Evolutionary conservation across 2,113 vertebrate species (phyloP), one percentile per base, ranked within the genome.

Genomic region (Brachypteracias leptosomus): DNA sequence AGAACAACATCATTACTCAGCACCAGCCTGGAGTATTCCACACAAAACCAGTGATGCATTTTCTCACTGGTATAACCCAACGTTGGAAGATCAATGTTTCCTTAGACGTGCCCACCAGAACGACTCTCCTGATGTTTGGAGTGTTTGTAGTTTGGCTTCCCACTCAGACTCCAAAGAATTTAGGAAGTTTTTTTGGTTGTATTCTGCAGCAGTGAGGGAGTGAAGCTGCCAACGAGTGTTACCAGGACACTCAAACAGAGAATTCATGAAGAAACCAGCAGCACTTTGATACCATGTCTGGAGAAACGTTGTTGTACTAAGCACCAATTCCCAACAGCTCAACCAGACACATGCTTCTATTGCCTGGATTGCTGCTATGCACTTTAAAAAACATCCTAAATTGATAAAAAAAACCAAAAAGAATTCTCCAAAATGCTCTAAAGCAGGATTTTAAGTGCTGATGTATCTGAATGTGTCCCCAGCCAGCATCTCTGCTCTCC

Each of bases 401-500:
- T 2, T n/a, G 35, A 40, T 68, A 68, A 86, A 73, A 84, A 68
- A 47, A 7, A 57, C 58, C 84, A 77, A 81, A 75, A n/a, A 35
- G 40, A 4, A 7, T 72, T 91, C 81, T 46, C 35, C 46, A 38
- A 52, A 36, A 12, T 13, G 17, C 24, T 88, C 22, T 38, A 28
- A 10, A 38, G 38, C 44, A 76, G 35, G n/a, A 33, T 59, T 86
- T 71, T 6, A 46, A 42, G 42, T 3, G 16, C 0, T 17, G 35
- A 44, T 25, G 10, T 9, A 31, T 25, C 44, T 13, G 18, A 63
- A 13, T 0, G 12, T 42, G 51, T 24, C 59, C 31, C 28, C 28
- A 13, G 6, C 11, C 63, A 35, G 62, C 70, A 19, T 9, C 77
- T 52, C 78, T 58, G 72, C 90, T n/a, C 52, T 72, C 98, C 97